Conservation (phyloP, 2,888 invertebrate species). For the Eupithecia exiguata region DNA sequence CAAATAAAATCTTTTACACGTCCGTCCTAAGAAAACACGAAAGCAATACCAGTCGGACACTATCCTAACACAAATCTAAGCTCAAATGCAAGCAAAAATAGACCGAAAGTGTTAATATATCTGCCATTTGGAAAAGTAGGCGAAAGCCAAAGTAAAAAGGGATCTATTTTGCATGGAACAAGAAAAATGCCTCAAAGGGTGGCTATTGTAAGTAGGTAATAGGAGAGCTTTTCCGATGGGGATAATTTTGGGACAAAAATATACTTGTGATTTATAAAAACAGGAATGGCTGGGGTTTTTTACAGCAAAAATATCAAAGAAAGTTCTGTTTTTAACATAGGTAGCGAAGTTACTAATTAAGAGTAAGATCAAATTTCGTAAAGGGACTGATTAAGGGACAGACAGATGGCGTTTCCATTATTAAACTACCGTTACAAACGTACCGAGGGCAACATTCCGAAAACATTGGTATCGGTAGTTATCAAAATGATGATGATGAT, state of each 20-base stretch:
- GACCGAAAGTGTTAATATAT: conserved; percentile 12
- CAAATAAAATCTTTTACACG: conserved; percentile 29
- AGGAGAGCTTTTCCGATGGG: conserved; percentile 6
- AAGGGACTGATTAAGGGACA: not conserved
- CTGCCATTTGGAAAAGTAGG: conserved; percentile 2
- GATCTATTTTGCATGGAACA: conserved; percentile 17
- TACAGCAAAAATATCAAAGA: not conserved
- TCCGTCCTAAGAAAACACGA: conserved; percentile 59
- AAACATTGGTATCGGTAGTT: not conserved
- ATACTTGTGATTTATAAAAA: conserved; percentile 6
- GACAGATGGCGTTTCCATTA: not conserved
- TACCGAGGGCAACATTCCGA: not conserved
- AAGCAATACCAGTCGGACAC: conserved; percentile 51
- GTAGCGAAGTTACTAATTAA: not conserved
- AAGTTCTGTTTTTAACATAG: not conserved
- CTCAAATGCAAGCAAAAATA: conserved; percentile 14
- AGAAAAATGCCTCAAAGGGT: conserved; percentile 13
- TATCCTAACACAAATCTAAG: conserved; percentile 38
- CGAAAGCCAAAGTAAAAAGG: conserved; percentile 1
- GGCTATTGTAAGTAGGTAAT: conserved; percentile 12
- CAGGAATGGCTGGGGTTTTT: not conserved
- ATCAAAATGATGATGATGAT: too few relatives aligned
- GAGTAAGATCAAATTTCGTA: not conserved
- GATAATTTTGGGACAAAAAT: conserved; percentile 5
- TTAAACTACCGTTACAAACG: too few relatives aligned